Evolutionary conservation across 2,888 invertebrate genomes (phyloP).

Genomic region (Heliconius sara): DNA sequence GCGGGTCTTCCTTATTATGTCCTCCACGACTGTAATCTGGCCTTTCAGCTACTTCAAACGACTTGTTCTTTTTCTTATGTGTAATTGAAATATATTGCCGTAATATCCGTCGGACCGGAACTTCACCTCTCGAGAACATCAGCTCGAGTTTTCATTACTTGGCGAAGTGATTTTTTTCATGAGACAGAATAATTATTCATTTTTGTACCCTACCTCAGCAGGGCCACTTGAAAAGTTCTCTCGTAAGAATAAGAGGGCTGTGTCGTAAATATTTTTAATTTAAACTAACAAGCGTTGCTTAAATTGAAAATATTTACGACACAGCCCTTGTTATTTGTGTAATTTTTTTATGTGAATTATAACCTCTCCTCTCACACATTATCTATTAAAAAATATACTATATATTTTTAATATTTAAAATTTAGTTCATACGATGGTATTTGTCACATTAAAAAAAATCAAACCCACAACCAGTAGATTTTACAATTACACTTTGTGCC

Average conservation of each 20-base stretch:
- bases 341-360: too few species aligned
- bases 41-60: constrained; percentile 82
- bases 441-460: too few species aligned
- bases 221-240: constrained; percentile 68
- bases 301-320: neutral
- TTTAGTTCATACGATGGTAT: too few species aligned
- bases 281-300: constrained; percentile 50
- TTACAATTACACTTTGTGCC: too few species aligned
- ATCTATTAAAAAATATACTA: too few species aligned
- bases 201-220: constrained; percentile 68
- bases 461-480: too few species aligned
- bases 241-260: constrained; percentile 48
- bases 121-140: constrained; percentile 78
- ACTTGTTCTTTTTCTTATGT: constrained; percentile 84
- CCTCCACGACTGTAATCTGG: constrained; percentile 79
- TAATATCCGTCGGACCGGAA: constrained; percentile 81
- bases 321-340: too few species aligned
- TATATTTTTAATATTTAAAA: too few species aligned
- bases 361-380: too few species aligned
- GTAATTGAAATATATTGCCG: constrained; percentile 84
- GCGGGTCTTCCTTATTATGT: constrained; percentile 79
- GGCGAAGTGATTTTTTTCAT: constrained; percentile 79
- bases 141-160: constrained; percentile 82
- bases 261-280: constrained; percentile 50
- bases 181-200: constrained; percentile 81